Evolutionary conservation across 2,888 invertebrate species (phyloP).

Genomic region (Acleris laterana): DNA sequence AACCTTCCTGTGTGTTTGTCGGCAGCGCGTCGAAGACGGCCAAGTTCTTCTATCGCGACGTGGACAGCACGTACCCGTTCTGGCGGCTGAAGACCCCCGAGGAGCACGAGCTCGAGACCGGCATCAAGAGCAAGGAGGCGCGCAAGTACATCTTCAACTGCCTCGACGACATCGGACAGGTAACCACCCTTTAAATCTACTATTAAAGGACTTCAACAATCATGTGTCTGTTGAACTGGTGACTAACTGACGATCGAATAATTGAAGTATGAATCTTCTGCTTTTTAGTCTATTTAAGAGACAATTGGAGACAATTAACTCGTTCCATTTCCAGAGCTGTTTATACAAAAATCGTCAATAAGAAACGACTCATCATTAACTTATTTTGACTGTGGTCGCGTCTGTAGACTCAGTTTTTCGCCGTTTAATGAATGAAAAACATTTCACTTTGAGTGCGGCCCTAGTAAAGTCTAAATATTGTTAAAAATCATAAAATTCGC

Average conservation of each 20-base stretch:
- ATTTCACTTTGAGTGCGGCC: neutral
- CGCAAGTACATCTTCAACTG: slow-evolving; percentile 99
- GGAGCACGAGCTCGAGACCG: slow-evolving; percentile 98
- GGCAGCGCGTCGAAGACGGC: slow-evolving; percentile 97
- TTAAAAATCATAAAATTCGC: slow-evolving; percentile 8
- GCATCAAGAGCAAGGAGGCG: slow-evolving; percentile 99
- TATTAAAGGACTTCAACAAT: neutral
- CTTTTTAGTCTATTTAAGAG: no score
- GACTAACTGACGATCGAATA: no score
- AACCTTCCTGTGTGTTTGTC: no score
- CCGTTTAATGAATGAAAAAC: neutral
- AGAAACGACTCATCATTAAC: no score
- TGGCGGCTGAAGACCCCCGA: slow-evolving; percentile 97
- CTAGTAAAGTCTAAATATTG: neutral
- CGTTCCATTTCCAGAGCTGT: no score
- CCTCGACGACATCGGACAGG: slow-evolving; percentile 98
- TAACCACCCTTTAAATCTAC: slow-evolving; percentile 41
- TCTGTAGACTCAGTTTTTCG: no score
- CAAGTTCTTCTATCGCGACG: slow-evolving; percentile 98
- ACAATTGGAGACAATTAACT: no score
- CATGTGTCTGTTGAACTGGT: neutral
- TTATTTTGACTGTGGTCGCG: no score
- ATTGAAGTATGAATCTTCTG: no score
- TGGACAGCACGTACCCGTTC: slow-evolving; percentile 95
- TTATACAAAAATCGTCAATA: no score